A percentile compares a stretch with the other conserved stretches of the same genome.
Conservation (phyloP, 2,797 vertebrate genomes). For the Cryptoblepharus egeriae region DNA sequence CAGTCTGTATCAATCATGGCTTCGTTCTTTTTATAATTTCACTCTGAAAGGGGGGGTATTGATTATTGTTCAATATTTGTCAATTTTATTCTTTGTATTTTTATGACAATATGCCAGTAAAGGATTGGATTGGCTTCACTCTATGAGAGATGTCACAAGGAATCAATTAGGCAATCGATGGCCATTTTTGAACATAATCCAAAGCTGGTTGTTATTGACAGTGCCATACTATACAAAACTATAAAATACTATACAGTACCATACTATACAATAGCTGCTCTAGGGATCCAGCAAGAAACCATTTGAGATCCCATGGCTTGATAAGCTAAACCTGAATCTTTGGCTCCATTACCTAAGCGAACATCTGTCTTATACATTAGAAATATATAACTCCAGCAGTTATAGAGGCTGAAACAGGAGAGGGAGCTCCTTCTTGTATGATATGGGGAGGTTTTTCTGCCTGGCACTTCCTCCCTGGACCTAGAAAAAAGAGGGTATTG, state of each 20-base stretch:
- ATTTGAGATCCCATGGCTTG: background rate
- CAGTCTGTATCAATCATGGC: background rate
- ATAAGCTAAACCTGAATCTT: background rate
- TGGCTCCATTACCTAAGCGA: background rate
- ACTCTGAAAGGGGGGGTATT: too few species aligned
- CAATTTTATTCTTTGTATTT: too few species aligned
- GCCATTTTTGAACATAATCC: background rate
- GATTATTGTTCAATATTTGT: too few species aligned
- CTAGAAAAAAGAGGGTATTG: background rate
- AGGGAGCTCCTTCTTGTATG: background rate
- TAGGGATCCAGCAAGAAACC: background rate
- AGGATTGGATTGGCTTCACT: too few species aligned
- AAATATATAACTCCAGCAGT: conserved; percentile 1
- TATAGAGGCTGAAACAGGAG: background rate
- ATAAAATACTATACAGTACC: background rate
- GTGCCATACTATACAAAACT: background rate
- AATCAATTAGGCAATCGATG: background rate
- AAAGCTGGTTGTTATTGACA: background rate
- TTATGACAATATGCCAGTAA: too few species aligned
- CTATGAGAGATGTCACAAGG: background rate
- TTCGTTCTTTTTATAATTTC: too few species aligned
- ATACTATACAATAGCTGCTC: background rate
- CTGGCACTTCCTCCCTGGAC: too few species aligned
- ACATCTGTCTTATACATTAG: background rate
- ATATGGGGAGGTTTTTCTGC: background rate